Conservation (phyloP, 2,888 invertebrate genomes). For the Notodonta ziczac region DNA sequence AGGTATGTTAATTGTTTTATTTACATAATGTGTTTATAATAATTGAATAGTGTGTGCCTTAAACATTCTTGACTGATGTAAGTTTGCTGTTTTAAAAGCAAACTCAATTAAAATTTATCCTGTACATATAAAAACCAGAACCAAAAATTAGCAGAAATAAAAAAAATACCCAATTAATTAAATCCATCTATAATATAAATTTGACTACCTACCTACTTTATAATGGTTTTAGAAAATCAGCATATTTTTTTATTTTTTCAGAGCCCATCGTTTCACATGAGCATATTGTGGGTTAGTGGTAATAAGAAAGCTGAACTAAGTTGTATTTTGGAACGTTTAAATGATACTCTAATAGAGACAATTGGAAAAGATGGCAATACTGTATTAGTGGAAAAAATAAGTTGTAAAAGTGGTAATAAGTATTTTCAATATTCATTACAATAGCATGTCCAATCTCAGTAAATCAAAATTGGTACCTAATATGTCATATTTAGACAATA, state of each 20-base stretch:
- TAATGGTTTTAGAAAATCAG: constrained; percentile 5
- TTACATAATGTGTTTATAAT: too few species aligned
- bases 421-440: constrained; percentile 84
- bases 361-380: constrained; percentile 64
- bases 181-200: too few species aligned
- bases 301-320: constrained; percentile 83
- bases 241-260: constrained; percentile 68
- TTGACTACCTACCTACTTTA: too few species aligned
- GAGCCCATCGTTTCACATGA: constrained; percentile 94
- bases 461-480: constrained; percentile 23
- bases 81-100: too few species aligned
- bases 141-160: too few species aligned
- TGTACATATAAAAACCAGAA: too few species aligned
- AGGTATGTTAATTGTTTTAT: constrained; percentile 73
- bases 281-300: constrained; percentile 91
- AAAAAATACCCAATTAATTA: too few species aligned
- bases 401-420: constrained; percentile 92
- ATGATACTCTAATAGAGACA: constrained; percentile 63
- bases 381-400: constrained; percentile 81
- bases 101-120: too few species aligned
- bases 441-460: constrained; percentile 44
- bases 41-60: too few species aligned
- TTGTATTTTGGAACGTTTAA: constrained; percentile 77
- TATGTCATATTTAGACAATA: constrained; percentile 30
- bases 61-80: too few species aligned